Evolutionary conservation across 1,140 invertebrate genomes (phyloP).

Genomic region (Trinorchestia longiramus): DNA sequence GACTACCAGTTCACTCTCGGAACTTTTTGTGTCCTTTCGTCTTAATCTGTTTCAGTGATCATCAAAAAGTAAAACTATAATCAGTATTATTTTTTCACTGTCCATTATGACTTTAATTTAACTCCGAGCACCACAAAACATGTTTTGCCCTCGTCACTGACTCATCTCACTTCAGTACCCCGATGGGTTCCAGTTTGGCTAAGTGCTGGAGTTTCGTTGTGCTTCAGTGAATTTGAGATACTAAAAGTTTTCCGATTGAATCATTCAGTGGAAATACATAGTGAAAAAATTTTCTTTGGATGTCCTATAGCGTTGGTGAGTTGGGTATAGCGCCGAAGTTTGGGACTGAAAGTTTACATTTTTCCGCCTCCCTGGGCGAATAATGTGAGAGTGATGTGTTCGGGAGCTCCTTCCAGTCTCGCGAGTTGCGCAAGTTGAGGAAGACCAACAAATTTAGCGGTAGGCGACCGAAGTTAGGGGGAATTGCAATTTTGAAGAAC

Average conservation of each 20-base stretch:
- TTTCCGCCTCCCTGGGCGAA: background rate
- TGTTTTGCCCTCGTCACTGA: background rate
- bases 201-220: background rate
- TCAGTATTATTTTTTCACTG: background rate
- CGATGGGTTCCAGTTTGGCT: background rate
- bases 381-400: background rate
- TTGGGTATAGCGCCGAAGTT: background rate
- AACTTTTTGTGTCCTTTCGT: background rate
- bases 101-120: background rate
- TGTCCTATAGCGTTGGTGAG: background rate
- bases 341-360: background rate
- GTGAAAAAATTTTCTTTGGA: background rate
- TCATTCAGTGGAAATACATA: background rate
- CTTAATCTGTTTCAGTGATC: background rate
- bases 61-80: background rate
- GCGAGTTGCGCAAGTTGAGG: background rate
- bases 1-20: background rate
- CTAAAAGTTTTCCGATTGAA: background rate
- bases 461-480: background rate
- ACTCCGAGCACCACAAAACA: background rate
- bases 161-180: background rate
- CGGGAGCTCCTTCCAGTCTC: background rate
- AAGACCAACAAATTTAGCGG: conserved; percentile 1
- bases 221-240: background rate
- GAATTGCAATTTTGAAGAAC: background rate